Percentiles rank a stretch among this genome's conserved stretches.
Conservation (phyloP, 1,140 invertebrate species). For the Pogonus chalceus region DNA sequence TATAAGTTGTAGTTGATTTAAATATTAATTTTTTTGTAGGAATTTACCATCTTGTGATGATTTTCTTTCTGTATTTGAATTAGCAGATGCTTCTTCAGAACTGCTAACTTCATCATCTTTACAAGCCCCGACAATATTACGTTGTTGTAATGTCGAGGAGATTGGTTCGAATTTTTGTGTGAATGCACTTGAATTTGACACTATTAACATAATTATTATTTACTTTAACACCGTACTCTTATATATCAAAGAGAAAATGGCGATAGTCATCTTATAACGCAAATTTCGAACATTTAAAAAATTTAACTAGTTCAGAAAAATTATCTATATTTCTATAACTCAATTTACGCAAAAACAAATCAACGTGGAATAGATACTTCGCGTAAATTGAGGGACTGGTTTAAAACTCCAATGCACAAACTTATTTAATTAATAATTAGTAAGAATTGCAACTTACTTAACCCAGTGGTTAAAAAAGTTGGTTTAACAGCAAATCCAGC, state of each 20-base stretch:
- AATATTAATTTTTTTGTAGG: conserved; percentile 3
- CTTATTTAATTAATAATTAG: neutral
- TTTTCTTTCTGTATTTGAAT: conserved; percentile 22
- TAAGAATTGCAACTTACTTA: conserved; percentile 14
- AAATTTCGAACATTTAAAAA: too few species aligned
- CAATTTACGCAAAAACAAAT: too few species aligned
- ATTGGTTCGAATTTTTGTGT: neutral
- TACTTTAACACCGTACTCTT: neutral
- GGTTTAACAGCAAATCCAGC: conserved; percentile 26
- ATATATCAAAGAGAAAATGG: too few species aligned
- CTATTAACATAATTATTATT: neutral
- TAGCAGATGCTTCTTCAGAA: conserved; percentile 48
- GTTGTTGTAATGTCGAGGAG: neutral
- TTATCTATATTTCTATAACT: too few species aligned
- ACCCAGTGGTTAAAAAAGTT: conserved; percentile 10
- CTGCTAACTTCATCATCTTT: conserved; percentile 68
- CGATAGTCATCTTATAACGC: too few species aligned
- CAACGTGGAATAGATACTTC: too few species aligned
- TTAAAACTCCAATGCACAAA: too few species aligned
- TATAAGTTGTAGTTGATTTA: conserved; percentile 1
- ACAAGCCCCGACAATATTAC: neutral
- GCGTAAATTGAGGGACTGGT: too few species aligned
- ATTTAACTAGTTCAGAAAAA: too few species aligned
- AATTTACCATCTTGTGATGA: conserved; percentile 13
- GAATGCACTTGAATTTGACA: neutral